These are phyloP conservation scores for Acromyrmex heyeri DNA, from an alignment of 1,140 invertebrate genomes.

Conservation along the genomic window DNA sequence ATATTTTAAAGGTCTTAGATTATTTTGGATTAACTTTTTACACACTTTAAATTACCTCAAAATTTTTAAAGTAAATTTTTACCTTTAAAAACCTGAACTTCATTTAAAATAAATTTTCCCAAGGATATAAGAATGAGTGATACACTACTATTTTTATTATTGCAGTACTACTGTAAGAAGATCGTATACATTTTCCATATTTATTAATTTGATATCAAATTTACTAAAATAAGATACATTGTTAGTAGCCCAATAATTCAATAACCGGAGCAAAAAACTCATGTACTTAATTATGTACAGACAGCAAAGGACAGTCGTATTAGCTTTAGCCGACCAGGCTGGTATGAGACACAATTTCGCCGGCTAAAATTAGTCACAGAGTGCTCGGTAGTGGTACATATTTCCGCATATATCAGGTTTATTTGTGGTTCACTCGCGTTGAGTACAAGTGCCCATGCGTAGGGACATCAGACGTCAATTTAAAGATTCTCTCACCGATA, in stretches of 20 bases:
- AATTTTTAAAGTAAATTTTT: too few species aligned
- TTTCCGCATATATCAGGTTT: constrained; percentile 85
- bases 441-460: constrained; percentile 74
- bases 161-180: neutral
- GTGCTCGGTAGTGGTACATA: constrained; percentile 83
- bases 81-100: too few species aligned
- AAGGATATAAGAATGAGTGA: neutral
- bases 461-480: constrained; percentile 79
- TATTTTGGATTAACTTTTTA: too few species aligned
- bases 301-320: constrained; percentile 28
- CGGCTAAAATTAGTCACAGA: constrained; percentile 81
- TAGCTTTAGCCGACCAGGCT: constrained; percentile 73
- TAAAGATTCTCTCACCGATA: constrained; percentile 62
- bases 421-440: constrained; percentile 80
- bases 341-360: constrained; percentile 85
- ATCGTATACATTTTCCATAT: neutral
- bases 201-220: neutral
- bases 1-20: too few species aligned
- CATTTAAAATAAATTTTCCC: too few species aligned
- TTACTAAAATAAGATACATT: neutral
- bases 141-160: neutral
- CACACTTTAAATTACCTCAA: too few species aligned
- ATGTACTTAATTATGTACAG: constrained; percentile 28
- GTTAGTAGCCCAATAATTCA: neutral
- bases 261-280: constrained; percentile 13